phyloP scores from a whole-genome alignment of 2,797 vertebrate species.

The Antrozous pallidus region DNA sequence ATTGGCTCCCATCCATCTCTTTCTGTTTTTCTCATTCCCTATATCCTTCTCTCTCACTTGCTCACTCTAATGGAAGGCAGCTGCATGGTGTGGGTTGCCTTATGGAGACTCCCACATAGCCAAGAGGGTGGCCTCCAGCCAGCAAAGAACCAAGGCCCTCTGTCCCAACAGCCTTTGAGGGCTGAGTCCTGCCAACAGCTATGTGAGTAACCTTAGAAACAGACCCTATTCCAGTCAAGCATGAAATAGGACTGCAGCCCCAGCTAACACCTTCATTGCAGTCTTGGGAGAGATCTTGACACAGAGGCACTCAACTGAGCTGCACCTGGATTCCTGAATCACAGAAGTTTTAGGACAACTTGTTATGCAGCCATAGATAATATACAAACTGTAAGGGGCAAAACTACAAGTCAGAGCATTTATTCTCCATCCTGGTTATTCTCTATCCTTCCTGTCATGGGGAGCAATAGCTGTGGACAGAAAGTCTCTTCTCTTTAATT shows the following conservation, averaged over 20 bases:
- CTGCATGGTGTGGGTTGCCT: background rate
- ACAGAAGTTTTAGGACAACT: background rate
- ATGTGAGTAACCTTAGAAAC: background rate
- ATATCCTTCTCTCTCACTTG: background rate
- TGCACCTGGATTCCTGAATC: background rate
- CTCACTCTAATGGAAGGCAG: background rate
- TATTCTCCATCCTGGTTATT: background rate
- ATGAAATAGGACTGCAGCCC: background rate
- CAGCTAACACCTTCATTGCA: background rate
- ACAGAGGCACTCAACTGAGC: background rate
- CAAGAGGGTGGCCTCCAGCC: background rate
- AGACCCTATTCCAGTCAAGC: background rate
- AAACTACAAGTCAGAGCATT: background rate
- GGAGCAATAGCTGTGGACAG: background rate
- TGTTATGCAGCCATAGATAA: background rate
- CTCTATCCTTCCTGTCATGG: background rate
- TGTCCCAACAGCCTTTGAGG: background rate
- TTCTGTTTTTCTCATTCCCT: background rate
- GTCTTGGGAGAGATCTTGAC: background rate
- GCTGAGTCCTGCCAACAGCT: background rate
- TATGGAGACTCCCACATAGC: background rate
- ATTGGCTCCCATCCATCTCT: background rate
- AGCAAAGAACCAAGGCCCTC: background rate
- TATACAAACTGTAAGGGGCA: background rate
- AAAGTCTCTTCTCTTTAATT: background rate